Conservation (phyloP, 1,140 invertebrate genomes). For the Grapholita molesta region DNA sequence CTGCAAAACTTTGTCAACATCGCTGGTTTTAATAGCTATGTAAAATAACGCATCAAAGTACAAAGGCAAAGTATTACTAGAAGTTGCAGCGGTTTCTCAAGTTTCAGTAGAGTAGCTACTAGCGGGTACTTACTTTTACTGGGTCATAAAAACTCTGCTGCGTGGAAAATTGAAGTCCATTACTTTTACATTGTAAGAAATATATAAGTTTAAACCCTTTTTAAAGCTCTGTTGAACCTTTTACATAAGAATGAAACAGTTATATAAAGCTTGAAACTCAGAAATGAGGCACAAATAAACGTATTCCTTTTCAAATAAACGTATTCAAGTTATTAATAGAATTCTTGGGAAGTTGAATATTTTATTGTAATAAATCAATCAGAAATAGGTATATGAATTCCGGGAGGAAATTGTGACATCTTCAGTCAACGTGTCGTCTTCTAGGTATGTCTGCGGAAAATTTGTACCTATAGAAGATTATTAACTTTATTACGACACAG, state of each 20-base stretch:
- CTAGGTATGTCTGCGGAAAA: background rate
- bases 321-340: background rate
- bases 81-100: background rate
- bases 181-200: constrained; percentile 9
- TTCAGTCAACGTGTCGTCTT: background rate
- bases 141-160: constrained; percentile 12
- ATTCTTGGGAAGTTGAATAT: background rate
- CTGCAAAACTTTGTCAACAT: too few relatives aligned
- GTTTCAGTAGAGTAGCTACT: background rate
- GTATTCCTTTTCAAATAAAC: background rate
- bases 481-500: too few relatives aligned
- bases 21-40: background rate
- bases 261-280: background rate
- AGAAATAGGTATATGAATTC: background rate
- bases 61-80: background rate
- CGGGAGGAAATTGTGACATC: too few relatives aligned
- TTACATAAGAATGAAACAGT: background rate
- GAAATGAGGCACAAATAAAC: background rate
- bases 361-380: background rate
- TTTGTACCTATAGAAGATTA: too few relatives aligned
- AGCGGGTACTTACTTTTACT: constrained; percentile 8
- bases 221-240: background rate
- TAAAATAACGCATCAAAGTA: background rate
- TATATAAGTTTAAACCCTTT: constrained; percentile 6
- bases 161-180: constrained; percentile 17